Conservation (phyloP, 2,797 vertebrate genomes). For the Phoebastria nigripes region DNA sequence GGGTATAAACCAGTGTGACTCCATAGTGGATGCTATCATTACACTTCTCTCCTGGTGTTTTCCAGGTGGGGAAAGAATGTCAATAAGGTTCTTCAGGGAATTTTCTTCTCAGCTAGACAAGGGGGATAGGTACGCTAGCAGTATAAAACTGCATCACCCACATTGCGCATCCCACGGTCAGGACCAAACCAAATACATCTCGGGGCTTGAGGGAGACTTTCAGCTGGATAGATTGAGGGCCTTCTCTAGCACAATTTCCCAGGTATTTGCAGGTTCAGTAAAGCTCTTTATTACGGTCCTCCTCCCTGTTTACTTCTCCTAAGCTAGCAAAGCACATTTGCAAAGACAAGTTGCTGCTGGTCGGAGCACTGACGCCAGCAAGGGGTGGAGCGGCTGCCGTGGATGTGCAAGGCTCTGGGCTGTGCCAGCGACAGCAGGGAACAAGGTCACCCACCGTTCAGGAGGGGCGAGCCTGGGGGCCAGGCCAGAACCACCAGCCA, state of each 20-base stretch:
- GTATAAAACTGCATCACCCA: neutral
- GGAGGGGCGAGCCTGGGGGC: neutral
- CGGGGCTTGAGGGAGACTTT: neutral
- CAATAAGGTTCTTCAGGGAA: neutral
- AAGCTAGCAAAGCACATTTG: neutral
- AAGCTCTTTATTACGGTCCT: neutral
- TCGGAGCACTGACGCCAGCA: neutral
- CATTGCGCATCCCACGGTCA: accelerated
- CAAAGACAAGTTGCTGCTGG: neutral
- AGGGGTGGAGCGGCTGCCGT: accelerated
- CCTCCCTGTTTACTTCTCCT: neutral
- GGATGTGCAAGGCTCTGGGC: neutral
- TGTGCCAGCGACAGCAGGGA: neutral
- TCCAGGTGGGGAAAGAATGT: neutral
- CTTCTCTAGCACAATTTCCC: neutral
- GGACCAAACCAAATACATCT: neutral
- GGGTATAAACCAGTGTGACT: neutral
- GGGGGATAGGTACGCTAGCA: neutral
- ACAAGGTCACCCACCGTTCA: neutral
- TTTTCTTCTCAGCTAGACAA: neutral
- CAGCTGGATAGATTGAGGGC: neutral
- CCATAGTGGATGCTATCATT: neutral
- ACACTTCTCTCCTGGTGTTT: neutral
- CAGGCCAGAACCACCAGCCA: neutral
- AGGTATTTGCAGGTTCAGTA: neutral